Percentiles rank a stretch among this genome's conserved stretches.
Evolutionary conservation across 2,113 vertebrate species (phyloP).

Genomic region (Poecilia latipinna): DNA sequence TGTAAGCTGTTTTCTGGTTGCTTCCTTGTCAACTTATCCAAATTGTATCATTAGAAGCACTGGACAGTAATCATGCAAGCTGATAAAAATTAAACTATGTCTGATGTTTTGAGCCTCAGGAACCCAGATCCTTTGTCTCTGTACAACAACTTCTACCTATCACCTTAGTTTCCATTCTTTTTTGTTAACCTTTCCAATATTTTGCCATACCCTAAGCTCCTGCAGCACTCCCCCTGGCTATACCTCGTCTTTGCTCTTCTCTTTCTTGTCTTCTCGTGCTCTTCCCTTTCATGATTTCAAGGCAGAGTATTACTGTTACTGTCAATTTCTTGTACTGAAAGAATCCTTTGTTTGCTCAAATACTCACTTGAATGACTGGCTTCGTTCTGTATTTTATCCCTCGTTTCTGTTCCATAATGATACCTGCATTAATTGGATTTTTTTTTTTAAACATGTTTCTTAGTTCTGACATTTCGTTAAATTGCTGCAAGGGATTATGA

Average conservation of each 20-base stretch:
- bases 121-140: background rate
- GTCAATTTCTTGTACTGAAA: slow-evolving; percentile 27
- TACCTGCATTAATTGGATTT: slow-evolving; percentile 42
- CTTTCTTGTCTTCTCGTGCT: background rate
- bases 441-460: slow-evolving; percentile 24
- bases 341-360: slow-evolving; percentile 22
- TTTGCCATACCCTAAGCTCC: slow-evolving; percentile 1
- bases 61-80: too few species aligned
- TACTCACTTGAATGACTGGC: slow-evolving; percentile 22
- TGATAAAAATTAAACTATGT: too few species aligned
- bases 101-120: too few species aligned
- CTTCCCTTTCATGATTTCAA: slow-evolving; percentile 19
- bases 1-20: too few species aligned
- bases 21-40: too few species aligned
- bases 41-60: too few species aligned
- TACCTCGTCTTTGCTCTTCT: background rate
- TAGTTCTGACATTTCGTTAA: slow-evolving; percentile 20
- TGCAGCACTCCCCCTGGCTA: slow-evolving; percentile 18
- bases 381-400: slow-evolving; percentile 39
- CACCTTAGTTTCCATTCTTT: background rate
- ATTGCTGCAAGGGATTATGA: slow-evolving; percentile 23
- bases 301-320: slow-evolving; percentile 8
- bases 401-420: slow-evolving; percentile 14
- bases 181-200: background rate
- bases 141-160: slow-evolving; percentile 2